Conservation (phyloP, 2,888 invertebrate species). For the Prionchulus punctatus region DNA sequence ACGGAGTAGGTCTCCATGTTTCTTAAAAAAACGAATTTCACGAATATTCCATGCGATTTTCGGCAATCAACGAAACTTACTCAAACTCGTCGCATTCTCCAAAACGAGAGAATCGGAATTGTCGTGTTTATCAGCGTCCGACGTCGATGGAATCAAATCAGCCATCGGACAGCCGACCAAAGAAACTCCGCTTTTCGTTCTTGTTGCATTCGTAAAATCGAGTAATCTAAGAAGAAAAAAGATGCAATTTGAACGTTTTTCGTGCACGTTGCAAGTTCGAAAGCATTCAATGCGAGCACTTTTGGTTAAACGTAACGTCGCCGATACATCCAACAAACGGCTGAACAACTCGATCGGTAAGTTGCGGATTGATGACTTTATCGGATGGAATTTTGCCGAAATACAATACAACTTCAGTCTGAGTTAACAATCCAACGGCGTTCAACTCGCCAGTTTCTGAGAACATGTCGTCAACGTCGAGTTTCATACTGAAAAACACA, state of each 20-base stretch:
- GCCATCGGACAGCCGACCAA: slow-evolving; percentile 25
- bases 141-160: slow-evolving; percentile 11
- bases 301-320: slow-evolving; percentile 72
- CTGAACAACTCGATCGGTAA: slow-evolving; percentile 29
- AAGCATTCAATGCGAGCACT: too few species aligned
- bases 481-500: slow-evolving; percentile 28
- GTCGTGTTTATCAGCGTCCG: background rate
- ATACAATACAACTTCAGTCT: slow-evolving; percentile 56
- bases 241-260: too few species aligned
- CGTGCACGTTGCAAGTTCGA: too few species aligned
- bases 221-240: slow-evolving; percentile 13
- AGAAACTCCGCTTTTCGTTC: slow-evolving; percentile 15
- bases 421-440: background rate
- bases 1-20: background rate
- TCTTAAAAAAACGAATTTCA: background rate
- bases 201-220: slow-evolving; percentile 20
- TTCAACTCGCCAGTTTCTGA: slow-evolving; percentile 24
- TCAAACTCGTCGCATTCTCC: background rate
- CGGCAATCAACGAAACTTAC: background rate
- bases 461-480: slow-evolving; percentile 71
- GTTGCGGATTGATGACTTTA: slow-evolving; percentile 34
- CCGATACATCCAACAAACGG: slow-evolving; percentile 76
- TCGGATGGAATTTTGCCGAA: slow-evolving; percentile 66
- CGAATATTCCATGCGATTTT: background rate
- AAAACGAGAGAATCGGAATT: background rate